Evolutionary conservation across 2,113 vertebrate species (phyloP).

Genomic region (Mirounga angustirostris): DNA sequence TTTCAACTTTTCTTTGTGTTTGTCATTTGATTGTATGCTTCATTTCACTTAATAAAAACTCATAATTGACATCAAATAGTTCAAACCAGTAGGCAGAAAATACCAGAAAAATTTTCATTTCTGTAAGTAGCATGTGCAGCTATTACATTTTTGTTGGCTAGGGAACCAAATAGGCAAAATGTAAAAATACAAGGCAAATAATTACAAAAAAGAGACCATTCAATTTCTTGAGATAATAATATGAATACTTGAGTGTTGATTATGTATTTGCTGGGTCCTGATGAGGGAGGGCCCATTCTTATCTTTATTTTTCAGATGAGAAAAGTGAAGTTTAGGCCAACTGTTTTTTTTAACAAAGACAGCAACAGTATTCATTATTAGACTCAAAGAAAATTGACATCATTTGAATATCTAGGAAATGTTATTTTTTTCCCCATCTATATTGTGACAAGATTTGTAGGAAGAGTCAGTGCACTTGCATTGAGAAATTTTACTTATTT

Average conservation of each 20-base stretch:
- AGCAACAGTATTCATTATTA: neutral
- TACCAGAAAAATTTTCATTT: constrained; percentile 28
- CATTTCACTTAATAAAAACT: neutral
- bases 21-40: neutral
- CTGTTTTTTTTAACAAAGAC: neutral
- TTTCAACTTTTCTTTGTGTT: neutral
- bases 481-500: neutral
- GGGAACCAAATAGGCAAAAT: neutral
- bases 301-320: neutral
- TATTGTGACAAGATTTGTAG: neutral
- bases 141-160: constrained; percentile 7
- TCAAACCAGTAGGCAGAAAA: neutral
- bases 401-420: neutral
- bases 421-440: neutral
- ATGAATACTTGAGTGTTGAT: neutral
- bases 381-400: neutral
- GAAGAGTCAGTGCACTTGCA: neutral
- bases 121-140: neutral
- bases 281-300: neutral
- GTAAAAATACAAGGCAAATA: neutral
- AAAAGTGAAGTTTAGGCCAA: neutral
- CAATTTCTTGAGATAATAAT: neutral
- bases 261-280: rapidly evolving
- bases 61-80: neutral
- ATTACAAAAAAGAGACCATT: neutral